A percentile compares a stretch with the other conserved stretches of the same genome.
Conservation (phyloP, 1,140 invertebrate genomes). For the Papilio dardanus region DNA sequence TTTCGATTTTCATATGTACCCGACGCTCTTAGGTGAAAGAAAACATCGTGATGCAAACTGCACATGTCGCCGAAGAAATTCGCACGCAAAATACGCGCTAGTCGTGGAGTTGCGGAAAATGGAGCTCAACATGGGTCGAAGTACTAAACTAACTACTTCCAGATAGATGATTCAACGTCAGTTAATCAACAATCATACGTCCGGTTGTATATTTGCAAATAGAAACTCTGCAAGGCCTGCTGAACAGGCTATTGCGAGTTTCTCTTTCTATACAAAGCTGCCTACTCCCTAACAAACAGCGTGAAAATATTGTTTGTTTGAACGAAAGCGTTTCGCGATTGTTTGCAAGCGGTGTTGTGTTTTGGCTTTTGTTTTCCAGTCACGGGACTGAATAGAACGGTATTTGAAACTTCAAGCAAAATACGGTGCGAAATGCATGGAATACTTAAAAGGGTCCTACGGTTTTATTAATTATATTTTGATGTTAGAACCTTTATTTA, state of each 20-base stretch:
- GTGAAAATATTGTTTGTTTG: slow-evolving; percentile 16
- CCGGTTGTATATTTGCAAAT: slow-evolving; percentile 7
- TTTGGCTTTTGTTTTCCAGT: background rate
- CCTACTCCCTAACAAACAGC: background rate
- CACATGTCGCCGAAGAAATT: too few relatives aligned
- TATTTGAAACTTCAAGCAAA: background rate
- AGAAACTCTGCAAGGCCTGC: background rate
- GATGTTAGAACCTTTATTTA: background rate
- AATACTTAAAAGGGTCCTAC: background rate
- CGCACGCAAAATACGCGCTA: too few relatives aligned
- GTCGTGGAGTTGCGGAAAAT: too few relatives aligned
- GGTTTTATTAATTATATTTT: background rate
- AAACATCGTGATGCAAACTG: too few relatives aligned
- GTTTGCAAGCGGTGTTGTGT: background rate
- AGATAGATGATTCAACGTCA: too few relatives aligned
- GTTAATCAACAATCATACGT: background rate
- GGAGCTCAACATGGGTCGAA: too few relatives aligned
- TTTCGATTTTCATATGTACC: too few relatives aligned
- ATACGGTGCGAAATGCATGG: background rate
- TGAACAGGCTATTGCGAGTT: background rate
- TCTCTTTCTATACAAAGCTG: slow-evolving; percentile 17
- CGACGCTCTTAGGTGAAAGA: too few relatives aligned
- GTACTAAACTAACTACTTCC: too few relatives aligned
- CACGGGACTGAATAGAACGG: background rate
- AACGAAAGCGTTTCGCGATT: slow-evolving; percentile 8